These are phyloP conservation scores for Gymnorhina tibicen DNA, from an alignment of 2,113 vertebrate genomes.

Conservation along the genomic window DNA sequence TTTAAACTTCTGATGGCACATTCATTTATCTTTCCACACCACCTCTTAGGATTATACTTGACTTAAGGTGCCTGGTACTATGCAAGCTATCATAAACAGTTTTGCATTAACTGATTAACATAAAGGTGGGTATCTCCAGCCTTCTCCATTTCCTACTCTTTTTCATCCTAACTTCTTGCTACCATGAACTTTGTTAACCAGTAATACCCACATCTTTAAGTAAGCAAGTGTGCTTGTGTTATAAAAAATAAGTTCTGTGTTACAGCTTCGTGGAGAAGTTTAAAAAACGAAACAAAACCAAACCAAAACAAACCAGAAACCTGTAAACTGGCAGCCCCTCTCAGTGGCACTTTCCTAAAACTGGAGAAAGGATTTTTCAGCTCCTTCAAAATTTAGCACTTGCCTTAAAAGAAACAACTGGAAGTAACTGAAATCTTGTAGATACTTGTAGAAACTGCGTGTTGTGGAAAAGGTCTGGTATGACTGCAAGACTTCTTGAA, in stretches of 20 bases:
- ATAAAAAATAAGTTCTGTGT: not conserved
- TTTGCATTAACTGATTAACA: not conserved
- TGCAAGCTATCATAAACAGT: rapidly evolving
- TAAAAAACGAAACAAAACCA: too few species aligned
- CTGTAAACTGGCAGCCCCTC: not conserved
- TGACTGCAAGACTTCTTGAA: not conserved
- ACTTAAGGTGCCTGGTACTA: not conserved
- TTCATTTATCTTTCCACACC: not conserved
- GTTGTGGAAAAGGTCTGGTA: not conserved
- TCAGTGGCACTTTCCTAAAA: not conserved
- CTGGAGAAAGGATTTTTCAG: not conserved
- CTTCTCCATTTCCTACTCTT: not conserved
- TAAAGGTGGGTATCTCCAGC: not conserved
- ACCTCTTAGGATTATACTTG: not conserved
- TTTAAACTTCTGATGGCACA: not conserved
- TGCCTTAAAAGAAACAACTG: not conserved
- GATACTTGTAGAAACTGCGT: not conserved
- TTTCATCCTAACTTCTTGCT: not conserved
- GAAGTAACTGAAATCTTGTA: not conserved
- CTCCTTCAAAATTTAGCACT: not conserved
- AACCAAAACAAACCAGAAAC: not conserved
- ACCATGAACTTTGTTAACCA: not conserved
- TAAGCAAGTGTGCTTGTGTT: not conserved
- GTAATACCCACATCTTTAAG: not conserved
- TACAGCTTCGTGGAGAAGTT: not conserved